Evolutionary conservation across 2,888 invertebrate species (phyloP).

Genomic region (Ophioninae sp.): DNA sequence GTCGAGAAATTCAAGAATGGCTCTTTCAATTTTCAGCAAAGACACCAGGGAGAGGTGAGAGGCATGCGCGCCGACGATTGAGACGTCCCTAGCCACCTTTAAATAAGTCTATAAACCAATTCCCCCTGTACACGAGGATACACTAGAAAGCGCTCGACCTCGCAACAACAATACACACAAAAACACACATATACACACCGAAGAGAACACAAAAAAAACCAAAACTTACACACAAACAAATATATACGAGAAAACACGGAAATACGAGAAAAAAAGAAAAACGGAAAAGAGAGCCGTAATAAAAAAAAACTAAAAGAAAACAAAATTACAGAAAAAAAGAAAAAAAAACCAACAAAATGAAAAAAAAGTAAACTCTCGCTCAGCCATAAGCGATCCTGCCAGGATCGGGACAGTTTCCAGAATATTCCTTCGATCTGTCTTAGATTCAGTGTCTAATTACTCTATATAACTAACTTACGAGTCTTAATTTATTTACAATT

Average conservation of each 20-base stretch:
- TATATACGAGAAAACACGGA: slow-evolving; percentile 71
- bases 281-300: slow-evolving; percentile 22
- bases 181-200: slow-evolving; percentile 71
- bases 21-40: slow-evolving; percentile 83
- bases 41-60: slow-evolving; percentile 93
- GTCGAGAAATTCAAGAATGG: not conserved
- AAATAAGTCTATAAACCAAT: slow-evolving; percentile 77
- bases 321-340: slow-evolving; percentile 20
- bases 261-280: slow-evolving; percentile 38
- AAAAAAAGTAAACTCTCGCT: slow-evolving; percentile 61
- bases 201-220: slow-evolving; percentile 26
- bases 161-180: slow-evolving; percentile 67
- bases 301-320: slow-evolving; percentile 34
- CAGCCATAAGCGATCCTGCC: slow-evolving; percentile 74
- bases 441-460: slow-evolving; percentile 79
- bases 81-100: slow-evolving; percentile 75
- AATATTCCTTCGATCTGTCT: slow-evolving; percentile 74
- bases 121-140: slow-evolving; percentile 72
- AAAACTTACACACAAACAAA: slow-evolving; percentile 57
- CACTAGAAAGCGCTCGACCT: slow-evolving; percentile 66
- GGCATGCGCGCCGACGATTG: slow-evolving; percentile 92
- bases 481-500: slow-evolving; percentile 80
- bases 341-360: slow-evolving; percentile 9
- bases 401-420: slow-evolving; percentile 76
- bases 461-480: slow-evolving; percentile 74